Conservation (phyloP, 2,113 vertebrate species). For the Connochaetes taurinus region DNA sequence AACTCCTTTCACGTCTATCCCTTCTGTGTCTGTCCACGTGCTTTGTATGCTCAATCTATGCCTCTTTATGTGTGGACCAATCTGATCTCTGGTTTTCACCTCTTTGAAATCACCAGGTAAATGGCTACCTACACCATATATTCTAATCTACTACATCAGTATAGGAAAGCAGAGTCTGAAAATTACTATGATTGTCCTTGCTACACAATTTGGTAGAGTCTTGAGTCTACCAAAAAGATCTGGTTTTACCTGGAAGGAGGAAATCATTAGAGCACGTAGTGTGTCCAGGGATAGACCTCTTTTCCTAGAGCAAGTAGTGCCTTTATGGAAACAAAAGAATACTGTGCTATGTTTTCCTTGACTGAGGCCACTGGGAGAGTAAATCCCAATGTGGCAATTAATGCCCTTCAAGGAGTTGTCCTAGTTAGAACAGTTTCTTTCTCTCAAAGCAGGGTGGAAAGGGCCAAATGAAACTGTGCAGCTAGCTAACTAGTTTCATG, state of each 20-base stretch:
- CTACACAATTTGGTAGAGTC: neutral
- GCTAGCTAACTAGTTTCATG: neutral
- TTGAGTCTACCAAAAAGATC: neutral
- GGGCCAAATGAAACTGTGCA: neutral
- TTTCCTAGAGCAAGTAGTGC: neutral
- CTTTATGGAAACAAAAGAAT: neutral
- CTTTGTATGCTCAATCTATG: neutral
- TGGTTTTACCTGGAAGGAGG: neutral
- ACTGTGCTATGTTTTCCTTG: neutral
- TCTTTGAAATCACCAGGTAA: neutral
- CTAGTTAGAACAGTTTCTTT: neutral
- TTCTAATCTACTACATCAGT: neutral
- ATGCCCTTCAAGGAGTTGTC: neutral
- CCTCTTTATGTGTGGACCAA: neutral
- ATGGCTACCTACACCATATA: neutral
- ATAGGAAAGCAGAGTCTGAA: neutral
- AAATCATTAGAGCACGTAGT: neutral
- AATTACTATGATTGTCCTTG: too few relatives aligned
- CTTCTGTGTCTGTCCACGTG: neutral
- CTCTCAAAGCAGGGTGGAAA: neutral
- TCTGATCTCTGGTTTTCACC: neutral
- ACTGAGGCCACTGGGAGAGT: neutral
- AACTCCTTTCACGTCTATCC: neutral
- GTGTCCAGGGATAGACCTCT: neutral
- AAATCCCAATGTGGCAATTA: constrained; percentile 18